Percentiles rank a stretch among this genome's conserved stretches.
phyloP scores from a whole-genome alignment of 1,140 invertebrate species.

The Aphaenogaster floridana region DNA sequence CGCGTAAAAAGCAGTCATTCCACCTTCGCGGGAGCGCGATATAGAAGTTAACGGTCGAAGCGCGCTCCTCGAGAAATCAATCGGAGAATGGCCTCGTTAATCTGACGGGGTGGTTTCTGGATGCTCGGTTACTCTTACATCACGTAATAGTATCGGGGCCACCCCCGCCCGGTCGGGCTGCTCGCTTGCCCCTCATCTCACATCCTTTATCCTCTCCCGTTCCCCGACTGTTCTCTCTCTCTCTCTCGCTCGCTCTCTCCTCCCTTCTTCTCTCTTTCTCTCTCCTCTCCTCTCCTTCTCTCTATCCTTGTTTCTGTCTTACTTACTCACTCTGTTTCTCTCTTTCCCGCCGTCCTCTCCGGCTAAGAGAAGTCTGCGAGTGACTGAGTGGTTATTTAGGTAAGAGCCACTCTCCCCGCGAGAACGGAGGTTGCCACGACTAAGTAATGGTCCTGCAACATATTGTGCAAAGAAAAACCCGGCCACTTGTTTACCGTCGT shows the following conservation, averaged over 20 bases:
- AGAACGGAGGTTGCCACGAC: conserved; percentile 75
- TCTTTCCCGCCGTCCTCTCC: conserved; percentile 73
- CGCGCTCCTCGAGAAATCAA: conserved; percentile 85
- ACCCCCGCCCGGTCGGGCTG: conserved; percentile 66
- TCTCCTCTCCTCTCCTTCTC: conserved; percentile 12
- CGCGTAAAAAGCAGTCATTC: conserved; percentile 61
- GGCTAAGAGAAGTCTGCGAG: conserved; percentile 81
- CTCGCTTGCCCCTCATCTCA: conserved; percentile 53
- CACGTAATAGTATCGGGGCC: conserved; percentile 84
- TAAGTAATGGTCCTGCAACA: conserved; percentile 84
- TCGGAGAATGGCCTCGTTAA: conserved; percentile 86
- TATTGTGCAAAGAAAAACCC: conserved; percentile 84
- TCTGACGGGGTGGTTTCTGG: conserved; percentile 84
- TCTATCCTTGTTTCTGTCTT: not conserved
- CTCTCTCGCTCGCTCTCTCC: conserved; percentile 29
- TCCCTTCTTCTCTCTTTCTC: conserved; percentile 1
- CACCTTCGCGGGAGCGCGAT: conserved; percentile 58
- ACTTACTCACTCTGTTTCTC: not conserved
- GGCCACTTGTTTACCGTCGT: conserved; percentile 80
- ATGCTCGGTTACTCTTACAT: conserved; percentile 84
- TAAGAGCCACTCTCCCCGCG: conserved; percentile 85
- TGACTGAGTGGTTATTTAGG: conserved; percentile 88
- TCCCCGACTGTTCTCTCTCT: conserved; percentile 33
- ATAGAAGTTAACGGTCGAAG: conserved; percentile 77
- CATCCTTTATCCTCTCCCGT: conserved; percentile 52